Base-by-base conservation (phyloP, 2,113 vertebrate genomes). In the Oenanthe oenanthe region DNA sequence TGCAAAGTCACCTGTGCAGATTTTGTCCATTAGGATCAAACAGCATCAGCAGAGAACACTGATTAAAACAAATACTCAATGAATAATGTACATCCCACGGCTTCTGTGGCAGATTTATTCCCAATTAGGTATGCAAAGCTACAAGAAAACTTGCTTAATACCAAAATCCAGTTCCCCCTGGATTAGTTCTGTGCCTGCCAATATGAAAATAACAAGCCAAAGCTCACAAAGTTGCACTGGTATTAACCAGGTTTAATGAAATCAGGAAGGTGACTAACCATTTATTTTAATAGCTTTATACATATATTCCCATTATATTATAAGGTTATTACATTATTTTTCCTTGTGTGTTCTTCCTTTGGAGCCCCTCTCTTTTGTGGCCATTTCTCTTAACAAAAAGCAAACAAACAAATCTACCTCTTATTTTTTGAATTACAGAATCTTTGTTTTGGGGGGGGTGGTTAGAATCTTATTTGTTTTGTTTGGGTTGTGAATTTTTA, bases 91-190 rank as follows among this genome's bases (percentile, higher is more conserved):
- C 89, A 89, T 63, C 63, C 53, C 77, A 58, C 34, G 38, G n/a
- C 42, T 57, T 89, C 85, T 63, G 38, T 68, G 54, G 60, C 85
- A 96, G 62, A 75, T 77, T 70, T 83, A 68, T 94, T 94, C 78
- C 80, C 48, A 93, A 56, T 93, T 94, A 97, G 92, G 57, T 40
- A 93, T 65, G 43, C 21, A 76, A 97, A 96, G 74, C 72, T 77
- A 25, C 29, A 86, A 93, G 70, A 93, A 92, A 92, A 79, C 57
- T 70, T 81, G 54, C 42, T 51, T 80, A 80, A 72, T 93, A 68
- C 60, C 38, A 82, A 89, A 78, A 70, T n/a, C n/a, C 42, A 54
- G 38, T 42, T 91, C 61, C 40, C 42, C 53, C n/a, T 70, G 42
- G 45, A 87, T 89, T 92, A 72, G 47, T 81, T 47, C 40, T 58